Evolutionary conservation across 2,888 invertebrate genomes (phyloP).

Genomic region (Camponotus fellah): DNA sequence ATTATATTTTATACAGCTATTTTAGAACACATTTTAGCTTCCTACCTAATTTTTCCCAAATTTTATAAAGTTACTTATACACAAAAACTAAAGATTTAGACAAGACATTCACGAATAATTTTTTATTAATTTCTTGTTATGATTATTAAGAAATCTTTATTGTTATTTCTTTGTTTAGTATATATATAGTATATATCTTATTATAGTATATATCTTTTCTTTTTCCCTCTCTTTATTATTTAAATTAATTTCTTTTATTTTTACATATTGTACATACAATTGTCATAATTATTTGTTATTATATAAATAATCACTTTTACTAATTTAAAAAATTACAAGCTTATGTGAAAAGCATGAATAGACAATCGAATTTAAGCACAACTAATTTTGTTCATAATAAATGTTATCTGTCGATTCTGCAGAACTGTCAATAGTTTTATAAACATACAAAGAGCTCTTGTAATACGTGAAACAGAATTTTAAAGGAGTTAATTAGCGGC

Average conservation of each 20-base stretch:
- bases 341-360: background rate
- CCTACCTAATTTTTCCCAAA: background rate
- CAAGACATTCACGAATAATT: background rate
- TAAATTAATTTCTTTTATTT: background rate
- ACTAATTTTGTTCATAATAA: background rate
- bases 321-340: background rate
- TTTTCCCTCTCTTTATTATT: background rate
- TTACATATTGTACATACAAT: background rate
- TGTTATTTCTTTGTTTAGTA: too few relatives aligned
- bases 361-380: background rate
- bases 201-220: background rate
- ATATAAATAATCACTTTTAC: background rate
- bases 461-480: background rate
- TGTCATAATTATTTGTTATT: background rate
- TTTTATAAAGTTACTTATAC: background rate
- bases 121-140: background rate
- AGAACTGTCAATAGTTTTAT: background rate
- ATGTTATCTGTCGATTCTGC: background rate
- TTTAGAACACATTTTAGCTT: background rate
- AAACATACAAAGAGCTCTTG: conserved; percentile 26
- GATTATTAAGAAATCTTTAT: background rate
- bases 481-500: conserved; percentile 5
- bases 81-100: background rate
- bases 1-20: background rate
- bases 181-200: background rate